These are phyloP conservation scores for Drosophila murphyi DNA, from an alignment of 1,140 invertebrate genomes.

Conservation along the genomic window DNA sequence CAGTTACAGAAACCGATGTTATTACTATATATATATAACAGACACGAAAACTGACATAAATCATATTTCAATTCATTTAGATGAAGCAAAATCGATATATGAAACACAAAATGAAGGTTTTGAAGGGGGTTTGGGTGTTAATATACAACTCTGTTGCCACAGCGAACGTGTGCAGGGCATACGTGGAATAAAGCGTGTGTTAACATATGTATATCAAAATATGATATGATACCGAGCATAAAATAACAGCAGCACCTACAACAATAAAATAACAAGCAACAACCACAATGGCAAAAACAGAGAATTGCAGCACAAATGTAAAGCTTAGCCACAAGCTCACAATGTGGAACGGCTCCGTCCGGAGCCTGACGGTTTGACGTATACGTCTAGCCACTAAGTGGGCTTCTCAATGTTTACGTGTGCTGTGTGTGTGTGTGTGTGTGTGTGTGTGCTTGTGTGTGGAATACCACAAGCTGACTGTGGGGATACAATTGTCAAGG, in stretches of 20 bases:
- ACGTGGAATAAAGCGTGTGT: background rate
- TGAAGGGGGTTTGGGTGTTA: no score
- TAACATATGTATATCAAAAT: conserved; percentile 29
- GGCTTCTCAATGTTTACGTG: conserved; percentile 40
- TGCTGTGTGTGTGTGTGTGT: background rate
- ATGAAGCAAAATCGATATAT: no score
- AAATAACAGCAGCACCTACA: conserved; percentile 22
- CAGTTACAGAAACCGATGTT: no score
- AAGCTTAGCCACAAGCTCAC: conserved; percentile 52
- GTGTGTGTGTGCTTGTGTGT: background rate
- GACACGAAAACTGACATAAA: no score
- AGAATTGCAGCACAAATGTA: conserved; percentile 26
- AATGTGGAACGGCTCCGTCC: conserved; percentile 27
- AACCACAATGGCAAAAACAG: background rate
- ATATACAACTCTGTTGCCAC: no score
- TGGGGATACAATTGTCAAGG: conserved; percentile 50
- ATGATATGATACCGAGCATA: conserved; percentile 22
- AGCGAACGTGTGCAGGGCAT: background rate
- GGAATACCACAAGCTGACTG: conserved; percentile 32
- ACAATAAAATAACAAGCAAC: conserved; percentile 5
- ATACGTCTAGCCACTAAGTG: conserved; percentile 53
- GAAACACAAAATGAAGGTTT: no score
- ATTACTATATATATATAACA: no score
- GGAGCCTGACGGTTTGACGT: conserved; percentile 43
- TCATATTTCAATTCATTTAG: no score